Conservation (phyloP, 2,113 vertebrate species). For the Lichenostomus cassidix region DNA sequence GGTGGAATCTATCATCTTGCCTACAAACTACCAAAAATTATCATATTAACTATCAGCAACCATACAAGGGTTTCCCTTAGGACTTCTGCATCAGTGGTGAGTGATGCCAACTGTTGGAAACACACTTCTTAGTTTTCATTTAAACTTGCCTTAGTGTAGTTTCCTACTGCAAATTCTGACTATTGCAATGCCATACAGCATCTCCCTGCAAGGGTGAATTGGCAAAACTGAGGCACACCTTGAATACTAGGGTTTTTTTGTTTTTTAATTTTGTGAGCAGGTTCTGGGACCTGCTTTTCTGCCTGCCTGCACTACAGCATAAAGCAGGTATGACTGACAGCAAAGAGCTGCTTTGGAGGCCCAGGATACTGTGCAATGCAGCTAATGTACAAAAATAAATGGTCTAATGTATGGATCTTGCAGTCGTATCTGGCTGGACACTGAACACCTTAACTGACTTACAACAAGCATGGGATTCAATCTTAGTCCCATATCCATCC, state of each 20-base stretch:
- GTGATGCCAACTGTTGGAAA: not conserved
- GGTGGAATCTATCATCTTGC: not conserved
- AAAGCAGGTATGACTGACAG: not conserved
- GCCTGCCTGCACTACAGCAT: not conserved
- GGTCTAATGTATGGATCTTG: not conserved
- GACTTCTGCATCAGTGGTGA: not conserved
- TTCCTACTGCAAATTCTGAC: not conserved
- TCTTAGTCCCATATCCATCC: not conserved
- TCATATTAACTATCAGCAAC: not conserved
- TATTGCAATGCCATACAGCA: not conserved
- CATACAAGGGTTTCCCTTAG: not conserved
- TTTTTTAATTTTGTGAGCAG: not conserved
- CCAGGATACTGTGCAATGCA: not conserved
- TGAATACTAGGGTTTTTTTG: fast-evolving
- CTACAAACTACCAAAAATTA: not conserved
- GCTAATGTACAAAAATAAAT: not conserved
- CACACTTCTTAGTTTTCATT: not conserved
- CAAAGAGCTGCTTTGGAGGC: not conserved
- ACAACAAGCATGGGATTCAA: not conserved
- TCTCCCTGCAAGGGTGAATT: not conserved
- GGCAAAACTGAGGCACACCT: not conserved
- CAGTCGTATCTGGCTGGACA: not conserved
- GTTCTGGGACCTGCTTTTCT: not conserved
- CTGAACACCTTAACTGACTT: not conserved
- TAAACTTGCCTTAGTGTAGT: not conserved